Evolutionary conservation across 2,797 vertebrate species (phyloP).

Genomic region (Darevskia nairensis): DNA sequence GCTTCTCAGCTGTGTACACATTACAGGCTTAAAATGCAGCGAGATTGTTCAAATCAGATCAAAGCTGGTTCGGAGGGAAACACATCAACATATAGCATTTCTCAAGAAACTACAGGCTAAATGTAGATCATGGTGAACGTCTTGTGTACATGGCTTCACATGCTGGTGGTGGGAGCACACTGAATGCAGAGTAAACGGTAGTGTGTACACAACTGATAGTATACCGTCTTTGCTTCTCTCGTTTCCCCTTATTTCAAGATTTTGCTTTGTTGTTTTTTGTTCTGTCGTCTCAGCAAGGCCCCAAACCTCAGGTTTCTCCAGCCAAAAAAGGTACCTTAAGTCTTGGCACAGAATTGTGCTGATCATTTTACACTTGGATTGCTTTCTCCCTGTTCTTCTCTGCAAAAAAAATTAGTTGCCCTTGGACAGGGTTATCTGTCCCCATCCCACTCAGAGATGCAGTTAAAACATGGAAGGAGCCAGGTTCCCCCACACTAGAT

Average conservation of each 20-base stretch:
- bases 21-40: too few relatives aligned
- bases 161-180: too few relatives aligned
- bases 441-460: background rate
- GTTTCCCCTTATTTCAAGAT: background rate
- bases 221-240: background rate
- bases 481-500: background rate
- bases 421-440: background rate
- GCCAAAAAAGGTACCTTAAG: background rate
- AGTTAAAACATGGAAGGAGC: background rate
- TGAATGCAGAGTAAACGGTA: too few relatives aligned
- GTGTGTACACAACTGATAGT: too few relatives aligned
- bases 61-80: too few relatives aligned
- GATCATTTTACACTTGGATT: background rate
- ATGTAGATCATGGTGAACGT: too few relatives aligned
- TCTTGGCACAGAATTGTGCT: background rate
- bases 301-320: background rate
- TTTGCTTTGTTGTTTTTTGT: background rate
- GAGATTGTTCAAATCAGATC: too few relatives aligned
- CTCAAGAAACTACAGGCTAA: too few relatives aligned
- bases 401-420: background rate
- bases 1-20: too few relatives aligned
- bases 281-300: background rate
- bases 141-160: too few relatives aligned
- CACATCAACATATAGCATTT: too few relatives aligned
- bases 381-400: background rate